A percentile compares a stretch with the other conserved stretches of the same genome.
Evolutionary conservation across 2,797 vertebrate species (phyloP).

Genomic region (Cynopterus sphinx): DNA sequence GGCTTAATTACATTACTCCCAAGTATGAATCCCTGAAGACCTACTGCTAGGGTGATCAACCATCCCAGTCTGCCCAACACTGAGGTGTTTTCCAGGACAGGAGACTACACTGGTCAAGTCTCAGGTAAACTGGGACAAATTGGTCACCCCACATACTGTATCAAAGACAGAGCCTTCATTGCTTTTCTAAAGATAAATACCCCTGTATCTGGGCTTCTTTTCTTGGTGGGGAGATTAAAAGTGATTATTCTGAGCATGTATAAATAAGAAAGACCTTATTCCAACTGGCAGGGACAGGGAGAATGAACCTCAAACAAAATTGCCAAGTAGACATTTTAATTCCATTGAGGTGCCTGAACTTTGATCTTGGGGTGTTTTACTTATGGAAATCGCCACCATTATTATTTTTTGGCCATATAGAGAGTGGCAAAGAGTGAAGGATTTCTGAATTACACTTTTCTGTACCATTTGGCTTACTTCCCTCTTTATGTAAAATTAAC

Average conservation of each 20-base stretch:
- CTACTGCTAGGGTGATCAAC: background rate
- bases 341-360: background rate
- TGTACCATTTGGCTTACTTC: background rate
- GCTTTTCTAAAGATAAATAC: background rate
- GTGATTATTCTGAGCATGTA: background rate
- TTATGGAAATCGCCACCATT: slow-evolving; percentile 68
- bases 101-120: background rate
- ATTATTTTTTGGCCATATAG: slow-evolving; percentile 59
- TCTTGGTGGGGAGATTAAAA: background rate
- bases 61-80: background rate
- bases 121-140: background rate
- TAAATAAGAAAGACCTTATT: background rate
- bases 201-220: background rate
- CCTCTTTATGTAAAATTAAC: background rate
- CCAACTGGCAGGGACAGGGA: background rate
- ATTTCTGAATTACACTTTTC: slow-evolving; percentile 13
- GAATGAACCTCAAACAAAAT: slow-evolving; percentile 55
- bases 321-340: slow-evolving; percentile 48
- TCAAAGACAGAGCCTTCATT: background rate
- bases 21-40: background rate
- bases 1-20: background rate
- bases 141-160: background rate
- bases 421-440: slow-evolving; percentile 42
- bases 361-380: slow-evolving; percentile 69
- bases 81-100: background rate